phyloP scores from a whole-genome alignment of 2,113 vertebrate genomes.

The Lepidothrix coronata region DNA sequence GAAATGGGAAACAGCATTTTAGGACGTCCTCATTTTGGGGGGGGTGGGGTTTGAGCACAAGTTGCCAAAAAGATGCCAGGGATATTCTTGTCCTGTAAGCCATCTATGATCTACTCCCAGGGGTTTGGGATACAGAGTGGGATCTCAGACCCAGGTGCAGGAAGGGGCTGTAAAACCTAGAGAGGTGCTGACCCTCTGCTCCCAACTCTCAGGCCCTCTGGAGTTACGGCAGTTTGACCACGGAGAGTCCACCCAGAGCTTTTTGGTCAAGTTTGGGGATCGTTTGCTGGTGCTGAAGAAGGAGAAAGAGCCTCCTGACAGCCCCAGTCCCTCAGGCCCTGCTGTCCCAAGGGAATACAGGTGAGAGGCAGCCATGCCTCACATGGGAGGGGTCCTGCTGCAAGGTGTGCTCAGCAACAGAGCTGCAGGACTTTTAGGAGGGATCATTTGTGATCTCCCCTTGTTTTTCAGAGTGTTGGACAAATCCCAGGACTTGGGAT shows the following conservation, averaged over 20 bases:
- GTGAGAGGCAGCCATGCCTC: conserved; percentile 41
- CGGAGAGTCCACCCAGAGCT: conserved; percentile 65
- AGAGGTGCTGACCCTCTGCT: background rate
- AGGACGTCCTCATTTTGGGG: background rate
- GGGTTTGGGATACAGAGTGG: background rate
- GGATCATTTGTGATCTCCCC: background rate
- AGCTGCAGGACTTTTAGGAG: background rate
- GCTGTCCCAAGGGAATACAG: conserved; percentile 77
- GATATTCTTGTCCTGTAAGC: background rate
- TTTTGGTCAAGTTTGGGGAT: conserved; percentile 60
- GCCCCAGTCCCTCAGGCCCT: conserved; percentile 39
- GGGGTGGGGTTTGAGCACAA: background rate
- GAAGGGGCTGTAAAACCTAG: background rate
- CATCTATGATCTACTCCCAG: background rate
- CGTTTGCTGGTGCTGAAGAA: conserved; percentile 78
- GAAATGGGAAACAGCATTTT: background rate
- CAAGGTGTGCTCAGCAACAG: background rate
- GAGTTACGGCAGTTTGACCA: conserved; percentile 74
- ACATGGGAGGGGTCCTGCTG: background rate
- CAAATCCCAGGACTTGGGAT: fast-evolving
- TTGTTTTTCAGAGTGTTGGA: background rate
- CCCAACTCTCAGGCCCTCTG: conserved; percentile 56
- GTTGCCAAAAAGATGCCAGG: background rate
- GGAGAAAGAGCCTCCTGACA: conserved; percentile 70
- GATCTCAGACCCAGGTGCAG: background rate